Evolutionary conservation across 2,797 vertebrate genomes (phyloP), one percentile per base, ranked within the genome.

Genomic region (Argentina silus): DNA sequence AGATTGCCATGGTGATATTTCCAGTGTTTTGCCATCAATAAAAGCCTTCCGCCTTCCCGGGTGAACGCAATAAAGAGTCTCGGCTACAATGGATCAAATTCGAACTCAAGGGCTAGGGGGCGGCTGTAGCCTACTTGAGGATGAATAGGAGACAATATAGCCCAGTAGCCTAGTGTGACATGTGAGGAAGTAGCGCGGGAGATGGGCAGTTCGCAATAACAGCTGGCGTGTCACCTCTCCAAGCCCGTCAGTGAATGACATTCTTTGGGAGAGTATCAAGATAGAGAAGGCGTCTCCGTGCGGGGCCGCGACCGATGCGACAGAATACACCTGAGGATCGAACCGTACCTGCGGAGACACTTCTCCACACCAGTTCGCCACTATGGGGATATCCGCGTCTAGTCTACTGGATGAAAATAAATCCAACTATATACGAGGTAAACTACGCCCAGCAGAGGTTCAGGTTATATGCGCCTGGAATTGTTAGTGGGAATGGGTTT

Each of bases 341-440:
- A 43, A 55, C 14, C n/a, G 23, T 53, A 56, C 50, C 50, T 53
- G 27, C 27, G 7, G 66, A 23, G 44, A 53, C 45, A 8, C 45
- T 51, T 51, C 12, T 19, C 27, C 27, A 36, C 27, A 4, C 23
- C 11, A 67, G 65, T 14, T 9, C 43, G 47, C 17, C 23, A 79
- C 82, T 69, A 94, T 94, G 93, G 93, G 93, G 27, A 85, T 87
- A 72, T 86, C 92, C 8, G 75, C 83, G 67, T 93, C 93, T 76
- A 90, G 89, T 75, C 83, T 78, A 73, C 83, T 94, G 86, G 93
- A 93, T 86, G 93, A 94, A 78, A 83, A 81, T 87, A 93, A 89
- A 81, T 91, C 89, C 84, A 61, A 84, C 83, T 93, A 93, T 77
- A 91, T 94, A 83, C 88, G 89, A 92, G 93, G 93, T 93, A 88